Base-by-base conservation (phyloP, 2,888 invertebrate genomes). In the Gandaritis pyraliata region DNA sequence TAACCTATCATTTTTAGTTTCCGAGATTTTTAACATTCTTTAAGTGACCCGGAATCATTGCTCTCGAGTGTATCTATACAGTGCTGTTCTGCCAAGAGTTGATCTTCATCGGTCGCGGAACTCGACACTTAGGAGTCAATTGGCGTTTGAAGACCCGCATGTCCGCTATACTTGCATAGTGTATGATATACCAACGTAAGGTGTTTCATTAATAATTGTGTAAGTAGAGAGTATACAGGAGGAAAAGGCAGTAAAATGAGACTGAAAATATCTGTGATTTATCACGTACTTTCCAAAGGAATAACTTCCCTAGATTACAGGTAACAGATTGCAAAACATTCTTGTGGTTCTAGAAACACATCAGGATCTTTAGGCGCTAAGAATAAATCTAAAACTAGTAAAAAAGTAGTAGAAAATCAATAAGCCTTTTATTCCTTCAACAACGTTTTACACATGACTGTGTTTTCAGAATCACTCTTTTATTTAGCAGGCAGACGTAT, bases 101-200 rank as follows among this genome's bases (percentile, higher is more conserved):
- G 62, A 18, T 36, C 45, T 18, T 36, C 46, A 61, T 60, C 58
- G 15, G 47, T 48, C 57, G 48, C 63, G 70, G 70, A 70, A 70
- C 68, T 56, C 36, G 52, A 18, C 65, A 68, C 66, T 64, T 64
- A 64, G 6, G 45, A 53, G 47, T 46, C 54, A 68, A 68, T 70
- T 70, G 66, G 33, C 65, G 58, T 56, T 61, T 43, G 61, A 54
- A 65, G 49, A 61, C 70, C 68, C 70, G 68, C 61, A 64, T 57
- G 13, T 49, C 56, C 59, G 57, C 29, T 15, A 33, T 36, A 56
- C 46, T 23, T 4, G n/a, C n/a, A n/a, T n/a, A n/a, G n/a, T n/a
- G 12, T 46, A 18, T 46, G n/a, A 4, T 46, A 12, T 16, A 18
- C 23, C 2, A 5, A 23, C 33, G 8, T 33, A 18, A 49, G 43